Percentiles rank a stretch among this genome's conserved stretches.
These are phyloP conservation scores for Luidia sarsii DNA, from an alignment of 53 echinoderm and acorn worm genomes.

Conservation along the genomic window DNA sequence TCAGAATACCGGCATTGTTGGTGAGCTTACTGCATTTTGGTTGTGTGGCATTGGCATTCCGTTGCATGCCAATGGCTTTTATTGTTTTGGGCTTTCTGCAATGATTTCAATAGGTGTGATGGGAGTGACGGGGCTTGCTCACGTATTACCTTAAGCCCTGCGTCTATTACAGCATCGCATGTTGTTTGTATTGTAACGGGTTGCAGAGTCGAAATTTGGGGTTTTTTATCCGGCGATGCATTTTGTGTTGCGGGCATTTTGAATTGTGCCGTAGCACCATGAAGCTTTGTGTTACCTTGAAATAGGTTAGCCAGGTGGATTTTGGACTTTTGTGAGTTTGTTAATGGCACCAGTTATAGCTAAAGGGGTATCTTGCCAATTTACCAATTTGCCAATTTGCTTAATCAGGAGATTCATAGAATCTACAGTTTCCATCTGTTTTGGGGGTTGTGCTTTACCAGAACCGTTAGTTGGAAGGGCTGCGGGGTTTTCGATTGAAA, in stretches of 20 bases:
- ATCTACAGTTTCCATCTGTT: conserved; percentile 11
- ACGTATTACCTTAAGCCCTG: conserved; percentile 16
- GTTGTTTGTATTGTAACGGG: background rate
- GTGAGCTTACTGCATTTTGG: too few species aligned
- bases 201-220: too few species aligned
- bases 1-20: background rate
- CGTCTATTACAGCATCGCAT: conserved; percentile 10
- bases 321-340: background rate
- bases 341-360: conserved; percentile 20
- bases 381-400: conserved; percentile 14
- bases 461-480: too few species aligned
- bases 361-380: background rate
- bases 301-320: background rate
- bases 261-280: background rate
- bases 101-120: background rate
- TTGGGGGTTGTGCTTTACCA: background rate
- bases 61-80: background rate
- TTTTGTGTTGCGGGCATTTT: too few species aligned
- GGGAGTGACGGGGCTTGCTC: conserved; percentile 15
- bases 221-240: too few species aligned
- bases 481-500: conserved; percentile 6
- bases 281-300: background rate
- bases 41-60: background rate
- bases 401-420: background rate
- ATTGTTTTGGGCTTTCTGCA: background rate